Percentiles rank a stretch among this genome's conserved stretches.
phyloP scores from a whole-genome alignment of 2,888 invertebrate genomes.

The Ormia ochracea region DNA sequence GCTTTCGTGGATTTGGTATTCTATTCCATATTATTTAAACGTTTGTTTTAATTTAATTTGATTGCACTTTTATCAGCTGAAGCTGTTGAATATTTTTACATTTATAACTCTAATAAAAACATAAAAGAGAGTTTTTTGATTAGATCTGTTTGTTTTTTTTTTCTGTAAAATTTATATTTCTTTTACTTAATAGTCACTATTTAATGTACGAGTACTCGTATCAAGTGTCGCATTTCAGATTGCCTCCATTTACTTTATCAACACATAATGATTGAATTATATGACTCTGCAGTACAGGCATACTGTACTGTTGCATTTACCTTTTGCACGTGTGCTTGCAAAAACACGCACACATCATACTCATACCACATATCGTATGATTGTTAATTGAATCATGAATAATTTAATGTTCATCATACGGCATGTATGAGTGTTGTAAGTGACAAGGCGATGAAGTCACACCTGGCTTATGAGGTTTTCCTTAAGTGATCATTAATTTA shows the following conservation, averaged over 20 bases:
- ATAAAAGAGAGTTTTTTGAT: no score
- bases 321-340: neutral
- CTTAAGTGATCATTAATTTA: slow-evolving; percentile 31
- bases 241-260: neutral
- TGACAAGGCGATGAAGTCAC: slow-evolving; percentile 14
- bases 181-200: no score
- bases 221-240: neutral
- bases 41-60: no score
- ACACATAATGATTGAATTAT: neutral
- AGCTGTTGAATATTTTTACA: no score
- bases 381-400: slow-evolving; percentile 44
- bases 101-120: no score
- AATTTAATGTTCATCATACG: slow-evolving; percentile 45
- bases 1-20: no score
- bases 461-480: slow-evolving; percentile 7
- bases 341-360: neutral
- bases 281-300: neutral
- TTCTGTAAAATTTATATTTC: no score
- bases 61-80: no score
- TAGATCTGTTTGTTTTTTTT: no score
- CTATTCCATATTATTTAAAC: no score
- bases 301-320: neutral
- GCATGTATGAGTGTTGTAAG: neutral
- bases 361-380: slow-evolving; percentile 8
- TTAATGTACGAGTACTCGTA: no score